Evolutionary conservation across 2,113 vertebrate species (phyloP), one percentile per base, ranked within the genome.

Genomic region (Peromyscus leucopus): DNA sequence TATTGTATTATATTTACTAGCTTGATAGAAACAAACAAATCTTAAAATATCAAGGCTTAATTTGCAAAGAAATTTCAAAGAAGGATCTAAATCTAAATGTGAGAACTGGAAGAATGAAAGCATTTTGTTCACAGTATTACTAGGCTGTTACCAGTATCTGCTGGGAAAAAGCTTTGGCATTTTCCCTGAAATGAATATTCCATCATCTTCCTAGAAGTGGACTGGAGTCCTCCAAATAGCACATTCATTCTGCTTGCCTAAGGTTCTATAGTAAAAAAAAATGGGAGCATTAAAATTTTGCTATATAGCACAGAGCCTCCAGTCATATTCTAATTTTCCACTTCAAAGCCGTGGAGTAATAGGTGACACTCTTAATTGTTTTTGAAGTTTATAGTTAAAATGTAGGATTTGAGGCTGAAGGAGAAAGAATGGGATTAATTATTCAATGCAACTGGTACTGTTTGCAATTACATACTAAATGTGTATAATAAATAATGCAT

Each of bases 151-250:
- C 28, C 5, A 72, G 10, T 91, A 95, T 92, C 57, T 94, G 26
- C 39, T 96, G 93, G 84, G 75, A 88, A 97, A 95, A 75, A 16
- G 48, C 16, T 71, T 61, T 61, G 91, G 79, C 69, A 97, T 88
- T 95, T 96, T 94, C 74, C 15, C 28, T 94, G 87, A 96, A 97
- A 83, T 85, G 31, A 88, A 94, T 94, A 92, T 85, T 76, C 12
- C n/a, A 74, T 94, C 79, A 95, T 94, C 57, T 94, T 97, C 79
- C 92, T 94, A 90, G 28, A 97, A 95, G 48, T 93, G 13, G 83
- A 7, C 22, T 90, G 16, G n/a, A 84, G 19, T 79, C 1, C 46
- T 24, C 46, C 79, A 95, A 92, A 96, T 22, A 83, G 17, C 51
- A 46, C 71, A 93, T 84, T 85, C 85, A 93, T 96, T 91, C 69